Evolutionary conservation across 2,113 vertebrate species (phyloP), one percentile per base, ranked within the genome.

Genomic region (Myrmecobius fasciatus): DNA sequence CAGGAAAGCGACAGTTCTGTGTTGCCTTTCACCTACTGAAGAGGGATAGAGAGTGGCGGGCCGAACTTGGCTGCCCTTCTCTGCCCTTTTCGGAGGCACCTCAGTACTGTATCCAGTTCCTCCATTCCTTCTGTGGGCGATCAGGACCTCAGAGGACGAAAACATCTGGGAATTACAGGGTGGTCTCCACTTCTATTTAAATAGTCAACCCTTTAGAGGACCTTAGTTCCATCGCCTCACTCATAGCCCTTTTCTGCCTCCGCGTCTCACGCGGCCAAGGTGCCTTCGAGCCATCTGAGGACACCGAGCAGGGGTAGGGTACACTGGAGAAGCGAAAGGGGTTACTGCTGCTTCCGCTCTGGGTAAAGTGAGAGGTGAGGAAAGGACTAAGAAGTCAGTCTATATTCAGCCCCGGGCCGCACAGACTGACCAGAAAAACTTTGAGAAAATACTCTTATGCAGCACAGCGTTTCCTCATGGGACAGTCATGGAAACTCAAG

Each of bases 1-100:
- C 52, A 94, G 96, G 91, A 91, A 95, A 95, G 94, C 49, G 36
- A 92, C 67, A 94, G 90, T 51, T 93, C 95, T 0, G 28, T 67
- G 93, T 95, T 49, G 95, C 97, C 95, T 97, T 95, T 96, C 95
- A 96, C 94, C 96, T 95, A 97, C 95, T 95, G 94, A 95, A 1
- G 51, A 47, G 53, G 88, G 95, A 67, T 96, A 8, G 10, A 95
- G 96, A 92, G n/a, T 89, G 52, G 52, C 88, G 7, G 91, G 47
- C 91, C 48, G 92, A 49, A n/a, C 2, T 56, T 36, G 75, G 95
- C 92, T 95, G 97, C 92, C 96, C 97, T 97, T 97, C 91, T 89
- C 95, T 56, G 95, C 91, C 94, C 96, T 95, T 93, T 83, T 91
- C 36, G 22, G 52, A 92, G 88, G 88, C 88, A 92, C 96, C 53